phyloP scores from a whole-genome alignment of 1,140 invertebrate genomes.

The Oreohelix idahoensis region DNA sequence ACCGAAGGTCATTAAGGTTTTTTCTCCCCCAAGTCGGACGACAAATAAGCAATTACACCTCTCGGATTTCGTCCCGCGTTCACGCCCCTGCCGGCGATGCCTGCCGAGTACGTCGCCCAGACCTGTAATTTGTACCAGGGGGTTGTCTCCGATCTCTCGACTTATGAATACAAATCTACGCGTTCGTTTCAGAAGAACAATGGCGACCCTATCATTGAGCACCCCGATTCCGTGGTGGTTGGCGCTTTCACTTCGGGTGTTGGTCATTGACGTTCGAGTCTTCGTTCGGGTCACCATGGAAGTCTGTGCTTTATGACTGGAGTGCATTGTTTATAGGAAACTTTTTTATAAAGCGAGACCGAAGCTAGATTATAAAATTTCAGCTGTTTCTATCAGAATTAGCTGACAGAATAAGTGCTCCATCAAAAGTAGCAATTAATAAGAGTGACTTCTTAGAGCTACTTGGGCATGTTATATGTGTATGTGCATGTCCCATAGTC shows the following conservation, averaged over 20 bases:
- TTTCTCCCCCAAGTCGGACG: neutral
- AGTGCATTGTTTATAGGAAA: too few relatives aligned
- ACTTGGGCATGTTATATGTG: too few relatives aligned
- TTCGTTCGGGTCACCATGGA: neutral
- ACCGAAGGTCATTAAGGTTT: neutral
- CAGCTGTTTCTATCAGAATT: too few relatives aligned
- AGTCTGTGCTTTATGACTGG: too few relatives aligned
- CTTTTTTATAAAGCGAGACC: too few relatives aligned
- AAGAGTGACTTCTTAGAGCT: too few relatives aligned
- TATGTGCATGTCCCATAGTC: too few relatives aligned
- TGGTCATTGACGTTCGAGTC: neutral
- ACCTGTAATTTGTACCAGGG: neutral
- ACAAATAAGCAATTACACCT: neutral
- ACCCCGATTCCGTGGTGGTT: neutral
- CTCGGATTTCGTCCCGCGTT: conserved; percentile 13
- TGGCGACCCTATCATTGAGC: neutral
- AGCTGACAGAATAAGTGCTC: too few relatives aligned
- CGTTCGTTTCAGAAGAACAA: neutral
- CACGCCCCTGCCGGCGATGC: neutral
- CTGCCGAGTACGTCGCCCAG: neutral
- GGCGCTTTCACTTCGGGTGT: neutral
- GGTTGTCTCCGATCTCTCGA: neutral
- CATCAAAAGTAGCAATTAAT: too few relatives aligned
- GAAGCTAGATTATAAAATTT: too few relatives aligned
- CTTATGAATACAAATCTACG: conserved; percentile 3